These are phyloP conservation scores for Ochlodes sylvanus DNA, from an alignment of 2,888 invertebrate genomes.

Conservation along the genomic window DNA sequence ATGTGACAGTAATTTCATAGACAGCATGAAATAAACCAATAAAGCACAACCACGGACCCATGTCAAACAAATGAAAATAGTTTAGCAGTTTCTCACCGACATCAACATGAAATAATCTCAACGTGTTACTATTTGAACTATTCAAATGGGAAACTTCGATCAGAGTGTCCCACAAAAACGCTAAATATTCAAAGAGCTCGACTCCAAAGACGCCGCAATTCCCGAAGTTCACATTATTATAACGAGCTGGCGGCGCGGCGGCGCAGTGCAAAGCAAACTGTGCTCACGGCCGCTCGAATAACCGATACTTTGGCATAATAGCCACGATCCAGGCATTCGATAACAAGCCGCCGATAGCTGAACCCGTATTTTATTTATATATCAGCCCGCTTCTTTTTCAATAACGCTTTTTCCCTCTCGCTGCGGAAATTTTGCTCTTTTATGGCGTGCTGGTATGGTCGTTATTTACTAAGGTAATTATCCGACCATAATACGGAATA, in stretches of 20 bases:
- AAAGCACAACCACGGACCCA: neutral
- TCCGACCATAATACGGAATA: slow-evolving; percentile 72
- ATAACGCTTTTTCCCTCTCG: slow-evolving; percentile 80
- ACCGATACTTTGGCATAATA: slow-evolving; percentile 81
- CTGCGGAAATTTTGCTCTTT: slow-evolving; percentile 82
- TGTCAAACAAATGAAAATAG: slow-evolving; percentile 10
- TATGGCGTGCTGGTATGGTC: slow-evolving; percentile 74
- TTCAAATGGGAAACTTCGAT: slow-evolving; percentile 38
- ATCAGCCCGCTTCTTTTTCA: slow-evolving; percentile 82
- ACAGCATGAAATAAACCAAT: neutral
- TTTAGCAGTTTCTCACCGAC: slow-evolving; percentile 12
- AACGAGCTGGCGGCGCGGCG: slow-evolving; percentile 78
- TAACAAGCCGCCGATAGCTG: slow-evolving; percentile 85
- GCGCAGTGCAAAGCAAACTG: slow-evolving; percentile 77
- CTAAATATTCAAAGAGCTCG: slow-evolving; percentile 59
- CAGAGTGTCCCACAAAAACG: slow-evolving; percentile 47
- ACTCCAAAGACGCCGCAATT: slow-evolving; percentile 78
- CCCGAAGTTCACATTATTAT: slow-evolving; percentile 85
- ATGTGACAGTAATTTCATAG: too few species aligned
- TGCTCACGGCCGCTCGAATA: slow-evolving; percentile 78
- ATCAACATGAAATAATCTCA: slow-evolving; percentile 25
- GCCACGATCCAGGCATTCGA: slow-evolving; percentile 81
- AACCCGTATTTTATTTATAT: slow-evolving; percentile 85
- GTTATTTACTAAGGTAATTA: slow-evolving; percentile 81
- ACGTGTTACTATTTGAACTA: slow-evolving; percentile 39